phyloP scores from a whole-genome alignment of 2,888 invertebrate species.

The Sesia apiformis region DNA sequence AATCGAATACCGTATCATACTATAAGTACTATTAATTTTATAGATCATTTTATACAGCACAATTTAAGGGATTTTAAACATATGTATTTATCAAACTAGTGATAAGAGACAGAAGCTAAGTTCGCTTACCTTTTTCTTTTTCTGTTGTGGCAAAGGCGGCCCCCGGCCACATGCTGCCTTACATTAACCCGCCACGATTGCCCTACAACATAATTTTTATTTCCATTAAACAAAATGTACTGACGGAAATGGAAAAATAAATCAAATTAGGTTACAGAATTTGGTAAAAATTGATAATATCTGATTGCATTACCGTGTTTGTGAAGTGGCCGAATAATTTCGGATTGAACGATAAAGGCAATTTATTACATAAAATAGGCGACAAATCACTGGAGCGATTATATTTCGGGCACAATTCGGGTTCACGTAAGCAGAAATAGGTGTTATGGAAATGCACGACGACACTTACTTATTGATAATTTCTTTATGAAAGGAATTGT shows the following conservation, averaged over 20 bases:
- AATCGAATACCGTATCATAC: too few species aligned
- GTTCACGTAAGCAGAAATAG: too few species aligned
- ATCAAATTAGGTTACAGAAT: constrained; percentile 34
- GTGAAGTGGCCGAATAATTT: neutral
- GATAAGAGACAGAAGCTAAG: neutral
- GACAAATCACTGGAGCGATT: neutral
- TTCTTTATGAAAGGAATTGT: too few species aligned
- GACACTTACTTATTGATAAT: too few species aligned
- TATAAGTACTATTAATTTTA: too few species aligned
- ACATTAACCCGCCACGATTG: constrained; percentile 30
- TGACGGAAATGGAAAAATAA: constrained; percentile 47
- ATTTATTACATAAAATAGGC: neutral
- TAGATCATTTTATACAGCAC: too few species aligned
- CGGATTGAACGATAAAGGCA: neutral
- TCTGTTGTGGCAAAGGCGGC: constrained; percentile 15
- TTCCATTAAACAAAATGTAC: constrained; percentile 40
- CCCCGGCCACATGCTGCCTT: constrained; percentile 22
- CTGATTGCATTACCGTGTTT: constrained; percentile 16
- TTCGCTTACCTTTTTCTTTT: neutral
- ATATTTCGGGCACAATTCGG: neutral
- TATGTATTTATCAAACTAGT: too few species aligned
- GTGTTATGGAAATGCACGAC: too few species aligned
- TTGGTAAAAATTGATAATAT: constrained; percentile 26
- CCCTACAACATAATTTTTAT: constrained; percentile 47
- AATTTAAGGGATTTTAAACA: too few species aligned